Evolutionary conservation across 2,888 invertebrate species (phyloP), one percentile per base, ranked within the genome.

Genomic region (Philaethria dido): DNA sequence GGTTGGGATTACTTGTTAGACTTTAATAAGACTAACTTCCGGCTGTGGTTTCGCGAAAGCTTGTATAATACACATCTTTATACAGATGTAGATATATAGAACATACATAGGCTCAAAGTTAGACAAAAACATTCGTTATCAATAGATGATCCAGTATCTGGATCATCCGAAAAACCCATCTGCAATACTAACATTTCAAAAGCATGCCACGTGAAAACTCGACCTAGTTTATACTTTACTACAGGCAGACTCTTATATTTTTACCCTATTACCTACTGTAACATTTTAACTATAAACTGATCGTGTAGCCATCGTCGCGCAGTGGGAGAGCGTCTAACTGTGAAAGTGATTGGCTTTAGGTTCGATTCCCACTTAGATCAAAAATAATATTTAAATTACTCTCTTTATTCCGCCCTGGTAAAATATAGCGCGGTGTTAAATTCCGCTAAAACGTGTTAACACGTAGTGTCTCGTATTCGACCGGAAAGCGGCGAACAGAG

Each of bases 131-230:
- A 50, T 25, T 50, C 52, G 52, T 52, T 33, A 52, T 52, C 52
- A 16, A 52, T 52, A 52, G 11, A 52, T 16, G 29, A 52, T 29
- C 11, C 29, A 52, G 52, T 29, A 52, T 52, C 52, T 52, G 16
- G 52, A 52, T 52, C 52, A 52, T 16, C 52, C 52, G 52, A 52
- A 52, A 29, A 52, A 29, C 11, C 29, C 52, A 16, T 33, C 52
- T 29, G 52, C 52, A 52, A 52, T 16, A 9, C 52, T 52, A 52
- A 52, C 52, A 29, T 52, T 52, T 52, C 52, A 52, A 52, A 33
- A 29, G 52, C 52, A 29, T 29, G 29, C 29, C 16, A 52, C 52
- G 52, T 52, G 52, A 52, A 52, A 52, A 52, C 52, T 52, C 29
- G 52, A 52, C 29, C 52, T 52, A 52, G 29, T 52, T 52, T 50